Percentiles rank a stretch among this genome's conserved stretches.
These are phyloP conservation scores for Miniopterus natalensis DNA, from an alignment of 2,113 vertebrate genomes.

Conservation along the genomic window DNA sequence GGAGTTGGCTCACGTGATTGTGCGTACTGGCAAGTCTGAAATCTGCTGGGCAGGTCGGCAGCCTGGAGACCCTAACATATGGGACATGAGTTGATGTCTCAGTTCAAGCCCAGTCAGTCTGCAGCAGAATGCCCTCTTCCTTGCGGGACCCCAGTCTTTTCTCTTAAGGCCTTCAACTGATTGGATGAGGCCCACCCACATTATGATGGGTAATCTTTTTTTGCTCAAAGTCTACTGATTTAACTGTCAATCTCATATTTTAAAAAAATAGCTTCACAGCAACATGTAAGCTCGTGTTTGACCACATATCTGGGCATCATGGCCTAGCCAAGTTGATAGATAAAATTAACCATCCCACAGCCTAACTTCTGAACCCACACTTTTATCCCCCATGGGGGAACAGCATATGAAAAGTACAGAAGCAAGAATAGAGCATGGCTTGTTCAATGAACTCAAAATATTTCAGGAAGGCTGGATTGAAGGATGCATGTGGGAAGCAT, in stretches of 20 bases:
- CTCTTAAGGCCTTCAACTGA: not conserved
- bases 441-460: not conserved
- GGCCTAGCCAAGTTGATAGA: not conserved
- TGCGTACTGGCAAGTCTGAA: not conserved
- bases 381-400: constrained; percentile 27
- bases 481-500: not conserved
- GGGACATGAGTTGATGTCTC: not conserved
- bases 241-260: constrained; percentile 1
- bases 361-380: not conserved
- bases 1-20: not conserved
- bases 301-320: constrained; percentile 49
- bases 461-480: not conserved
- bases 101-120: not conserved
- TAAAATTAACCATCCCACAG: not conserved
- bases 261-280: constrained; percentile 1
- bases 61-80: not conserved
- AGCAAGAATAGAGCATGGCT: not conserved
- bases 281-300: constrained; percentile 4
- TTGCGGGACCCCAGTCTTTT: constrained; percentile 13
- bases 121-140: not conserved
- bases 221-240: not conserved
- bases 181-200: not conserved
- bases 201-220: not conserved
- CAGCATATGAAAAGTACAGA: constrained; percentile 28
- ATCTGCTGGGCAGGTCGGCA: not conserved